Base-by-base conservation (phyloP, 2,113 vertebrate genomes). In the Macquaria ambigua region DNA sequence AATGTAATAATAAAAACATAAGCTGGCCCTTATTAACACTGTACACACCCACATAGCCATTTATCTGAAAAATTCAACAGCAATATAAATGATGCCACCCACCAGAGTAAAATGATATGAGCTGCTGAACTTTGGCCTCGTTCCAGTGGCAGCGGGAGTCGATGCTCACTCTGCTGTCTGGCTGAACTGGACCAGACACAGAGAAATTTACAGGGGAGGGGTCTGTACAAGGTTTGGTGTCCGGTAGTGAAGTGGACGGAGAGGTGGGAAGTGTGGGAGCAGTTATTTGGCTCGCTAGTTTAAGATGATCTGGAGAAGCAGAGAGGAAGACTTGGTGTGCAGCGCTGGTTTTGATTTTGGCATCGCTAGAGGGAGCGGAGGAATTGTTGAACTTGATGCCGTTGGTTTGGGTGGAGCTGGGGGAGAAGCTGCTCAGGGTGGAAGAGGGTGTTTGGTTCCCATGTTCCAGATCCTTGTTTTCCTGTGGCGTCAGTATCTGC, bases 41-140 rank as follows among this genome's bases (percentile, higher is more conserved):
- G 11, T 15, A 50, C 18, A 34, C 43, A 37, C 12, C 43, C 16
- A 23, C 18, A 63, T 6, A 41, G 48, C 9, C 5, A 6, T 8
- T 25, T 9, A 43, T 28, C 25, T 58, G 8, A 53, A 43, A 58
- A 15, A 52, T 8, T 21, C 8, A 76, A 18, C 59, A 46, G 8
- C 1, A 46, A n/a, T 0, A 64, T 3, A 15, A 34, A 43, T 5
- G 16, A 21, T 6, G 11, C 58, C 50, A 85, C 92, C 43, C 39
- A 94, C 93, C 77, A 0, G 92, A 81, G 86, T 92, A 93, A 85
- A 93, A 94, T 0, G 86, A 82, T 11, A 94, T 92, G 77, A 94
- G 91, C 81, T 90, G 92, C 71, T 90, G 92, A 7, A 92, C 89
- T 83, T 92, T 93, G 77, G 71, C 72, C 20, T 94, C 93, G 5